Evolutionary conservation across 2,888 invertebrate genomes (phyloP), one percentile per base, ranked within the genome.

Genomic region (Bembecia ichneumoniformis): DNA sequence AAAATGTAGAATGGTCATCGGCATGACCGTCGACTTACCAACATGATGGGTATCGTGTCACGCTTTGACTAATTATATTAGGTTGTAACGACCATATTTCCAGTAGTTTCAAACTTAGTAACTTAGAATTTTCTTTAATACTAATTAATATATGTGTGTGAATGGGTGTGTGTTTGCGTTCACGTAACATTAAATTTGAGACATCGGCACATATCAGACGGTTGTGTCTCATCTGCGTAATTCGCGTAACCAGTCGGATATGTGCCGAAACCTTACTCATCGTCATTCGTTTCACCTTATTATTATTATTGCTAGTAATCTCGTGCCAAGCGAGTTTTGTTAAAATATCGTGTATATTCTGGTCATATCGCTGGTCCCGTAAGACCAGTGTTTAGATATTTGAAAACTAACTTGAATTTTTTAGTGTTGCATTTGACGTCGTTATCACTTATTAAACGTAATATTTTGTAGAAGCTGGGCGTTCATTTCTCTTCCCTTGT

Each of bases 331-430:
- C 72, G 76, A 76, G 74, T 66, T 63, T 66, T 72, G 66, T 71
- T 72, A 71, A 65, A 61, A 60, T 68, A 77, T 77, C 74, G 87
- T 87, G 87, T 84, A 80, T 74, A 71, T 78, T 86, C 87, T 87
- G 87, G 87, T 87, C 87, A 87, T 83, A 80, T 69, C 64, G 74
- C 73, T 74, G 70, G 68, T 68, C 66, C 59, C 53, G 60, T 58
- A 68, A 64, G 62, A 63, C 55, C 66, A 69, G 68, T 71, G 64
- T 66, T 66, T 77, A 77, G 73, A 62, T 77, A 70, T 68, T 58
- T 71, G 62, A 71, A 44, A 72, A 73, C 59, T 67, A 68, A 68
- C 57, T 62, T 66, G 63, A 68, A 70, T 62, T 62, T 47, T 67
- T 60, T 58, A 28, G 63, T 64, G 60, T 28, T 28, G 28, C 28